These are phyloP conservation scores for Andrena fulva DNA, from an alignment of 2,888 invertebrate genomes.

Conservation along the genomic window DNA sequence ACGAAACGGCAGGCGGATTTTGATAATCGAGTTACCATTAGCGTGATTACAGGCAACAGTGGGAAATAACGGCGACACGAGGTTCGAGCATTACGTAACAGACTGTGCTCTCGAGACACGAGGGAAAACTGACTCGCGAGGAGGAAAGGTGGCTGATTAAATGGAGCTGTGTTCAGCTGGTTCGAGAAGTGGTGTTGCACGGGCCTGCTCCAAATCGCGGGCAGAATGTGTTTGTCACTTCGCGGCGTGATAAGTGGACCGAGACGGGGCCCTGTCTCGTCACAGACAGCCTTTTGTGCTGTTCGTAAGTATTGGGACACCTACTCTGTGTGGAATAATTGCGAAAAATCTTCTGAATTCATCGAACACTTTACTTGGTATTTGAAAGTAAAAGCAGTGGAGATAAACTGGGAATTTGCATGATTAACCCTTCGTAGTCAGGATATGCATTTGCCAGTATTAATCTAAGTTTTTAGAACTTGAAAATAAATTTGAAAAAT, in stretches of 20 bases:
- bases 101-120: background rate
- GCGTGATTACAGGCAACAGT: background rate
- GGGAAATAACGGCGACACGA: background rate
- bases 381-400: no score
- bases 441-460: no score
- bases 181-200: slow-evolving; percentile 39
- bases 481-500: no score
- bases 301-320: no score
- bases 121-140: background rate
- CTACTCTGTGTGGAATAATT: no score
- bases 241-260: slow-evolving; percentile 77
- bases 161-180: slow-evolving; percentile 44
- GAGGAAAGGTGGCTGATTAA: slow-evolving; percentile 19
- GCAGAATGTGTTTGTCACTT: slow-evolving; percentile 68
- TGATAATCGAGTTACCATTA: slow-evolving; percentile 6
- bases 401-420: background rate
- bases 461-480: no score
- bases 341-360: no score
- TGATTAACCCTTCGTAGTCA: no score
- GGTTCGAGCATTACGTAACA: background rate
- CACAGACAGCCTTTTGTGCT: slow-evolving; percentile 69
- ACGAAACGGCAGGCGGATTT: background rate
- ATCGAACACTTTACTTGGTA: no score
- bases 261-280: slow-evolving; percentile 74
- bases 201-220: slow-evolving; percentile 69